Evolutionary conservation across 2,888 invertebrate species (phyloP), one percentile per base, ranked within the genome.

Genomic region (Leucophenga maculata): DNA sequence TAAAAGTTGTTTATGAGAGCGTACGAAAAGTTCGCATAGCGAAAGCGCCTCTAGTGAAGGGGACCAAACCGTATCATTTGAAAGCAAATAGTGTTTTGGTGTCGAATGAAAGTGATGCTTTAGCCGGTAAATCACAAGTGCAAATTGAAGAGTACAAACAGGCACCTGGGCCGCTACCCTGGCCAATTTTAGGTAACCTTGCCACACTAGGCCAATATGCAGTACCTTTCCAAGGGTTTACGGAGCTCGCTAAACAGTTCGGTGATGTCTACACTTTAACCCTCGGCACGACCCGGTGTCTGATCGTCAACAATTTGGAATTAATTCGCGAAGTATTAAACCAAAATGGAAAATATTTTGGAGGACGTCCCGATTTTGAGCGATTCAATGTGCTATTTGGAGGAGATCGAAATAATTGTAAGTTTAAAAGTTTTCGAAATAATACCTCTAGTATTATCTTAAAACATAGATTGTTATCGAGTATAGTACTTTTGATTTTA

Each of bases 391-490:
- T 92, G 75, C 92, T 95, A n/a, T 96, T 96, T 86, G 95, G 94
- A 57, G 95, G 95, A 52, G 93, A 95, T 88, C 90, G 95, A 72
- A 94, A 95, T 88, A 95, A 95, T 86, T 95, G 95, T 95, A 89
- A 95, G 95, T 93, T 66, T 18, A 39, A 52, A 14, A 48, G 6
- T 22, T 65, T 57, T n/a, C 4, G 9, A 59, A 16, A 31, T 26
- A 31, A n/a, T n/a, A n/a, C n/a, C n/a, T n/a, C n/a, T n/a, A n/a
- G n/a, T n/a, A n/a, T n/a, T n/a, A n/a, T n/a, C n/a, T n/a, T n/a
- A n/a, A n/a, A n/a, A n/a, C n/a, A n/a, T n/a, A n/a, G n/a, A n/a
- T n/a, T n/a, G n/a, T n/a, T n/a, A n/a, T n/a, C n/a, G n/a, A n/a
- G n/a, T n/a, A n/a, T n/a, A n/a, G n/a, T n/a, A n/a, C n/a, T n/a